These are phyloP conservation scores for Hafferia zeledoni DNA, from an alignment of 2,797 vertebrate species.

Conservation along the genomic window DNA sequence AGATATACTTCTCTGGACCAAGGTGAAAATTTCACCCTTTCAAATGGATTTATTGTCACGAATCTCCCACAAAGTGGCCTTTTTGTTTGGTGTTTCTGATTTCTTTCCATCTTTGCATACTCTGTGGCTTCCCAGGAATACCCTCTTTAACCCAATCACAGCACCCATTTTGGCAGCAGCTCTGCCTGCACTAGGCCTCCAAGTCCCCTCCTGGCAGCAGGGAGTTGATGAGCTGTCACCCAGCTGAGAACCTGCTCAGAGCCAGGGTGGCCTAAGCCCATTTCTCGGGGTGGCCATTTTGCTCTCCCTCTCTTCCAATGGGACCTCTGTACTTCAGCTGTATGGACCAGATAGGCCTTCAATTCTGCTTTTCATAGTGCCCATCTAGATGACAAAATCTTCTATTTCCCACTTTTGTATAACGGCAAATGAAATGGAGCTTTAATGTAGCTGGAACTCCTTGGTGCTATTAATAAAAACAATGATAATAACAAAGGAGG, in stretches of 20 bases:
- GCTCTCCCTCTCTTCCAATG: neutral
- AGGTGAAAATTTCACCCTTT: neutral
- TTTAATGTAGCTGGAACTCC: slow-evolving; percentile 24
- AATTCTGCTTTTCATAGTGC: neutral
- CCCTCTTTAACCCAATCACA: neutral
- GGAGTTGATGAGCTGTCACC: neutral
- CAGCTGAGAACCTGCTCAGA: neutral
- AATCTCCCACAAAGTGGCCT: neutral
- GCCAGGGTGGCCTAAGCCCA: neutral
- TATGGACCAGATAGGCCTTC: neutral
- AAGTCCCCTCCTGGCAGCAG: neutral
- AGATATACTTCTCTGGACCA: neutral
- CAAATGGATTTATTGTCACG: neutral
- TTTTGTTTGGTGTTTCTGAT: neutral
- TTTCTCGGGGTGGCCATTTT: neutral
- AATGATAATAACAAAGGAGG: slow-evolving; percentile 39
- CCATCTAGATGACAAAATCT: neutral
- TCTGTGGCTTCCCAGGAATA: neutral
- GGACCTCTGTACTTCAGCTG: neutral
- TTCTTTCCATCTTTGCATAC: neutral
- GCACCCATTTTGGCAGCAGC: neutral
- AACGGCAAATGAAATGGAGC: neutral
- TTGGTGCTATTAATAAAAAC: slow-evolving; percentile 33
- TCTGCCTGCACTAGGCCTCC: neutral
- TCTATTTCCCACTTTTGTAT: neutral